phyloP scores from a whole-genome alignment of 1,140 invertebrate genomes.

The Brachionus rotundiformis region DNA sequence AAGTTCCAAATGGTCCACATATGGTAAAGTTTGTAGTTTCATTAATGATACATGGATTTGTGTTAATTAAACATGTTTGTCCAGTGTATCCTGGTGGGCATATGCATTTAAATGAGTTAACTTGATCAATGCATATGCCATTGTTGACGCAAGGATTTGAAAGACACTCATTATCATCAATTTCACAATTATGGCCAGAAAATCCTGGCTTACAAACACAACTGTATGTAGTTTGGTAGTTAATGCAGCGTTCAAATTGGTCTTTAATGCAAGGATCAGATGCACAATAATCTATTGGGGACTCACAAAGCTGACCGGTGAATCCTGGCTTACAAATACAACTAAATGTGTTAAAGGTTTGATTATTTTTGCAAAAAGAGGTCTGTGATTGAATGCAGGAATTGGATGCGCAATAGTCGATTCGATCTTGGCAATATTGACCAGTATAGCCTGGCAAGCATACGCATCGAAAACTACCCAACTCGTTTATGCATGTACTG shows the following conservation, averaged over 20 bases:
- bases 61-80: slow-evolving; percentile 44
- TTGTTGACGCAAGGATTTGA: slow-evolving; percentile 79
- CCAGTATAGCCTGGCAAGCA: slow-evolving; percentile 51
- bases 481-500: slow-evolving; percentile 59
- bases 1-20: slow-evolving; percentile 24
- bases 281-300: slow-evolving; percentile 53
- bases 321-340: slow-evolving; percentile 53
- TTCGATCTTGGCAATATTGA: slow-evolving; percentile 78
- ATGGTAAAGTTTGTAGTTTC: neutral
- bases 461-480: slow-evolving; percentile 55
- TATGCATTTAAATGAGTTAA: slow-evolving; percentile 55
- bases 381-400: slow-evolving; percentile 70
- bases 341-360: slow-evolving; percentile 3
- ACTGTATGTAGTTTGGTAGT: slow-evolving; percentile 74
- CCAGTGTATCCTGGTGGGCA: slow-evolving; percentile 57
- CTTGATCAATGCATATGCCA: slow-evolving; percentile 75
- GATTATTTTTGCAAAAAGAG: neutral
- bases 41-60: slow-evolving; percentile 13
- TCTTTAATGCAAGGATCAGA: slow-evolving; percentile 66
- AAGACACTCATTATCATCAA: slow-evolving; percentile 76
- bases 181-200: slow-evolving; percentile 57
- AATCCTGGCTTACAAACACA: slow-evolving; percentile 52
- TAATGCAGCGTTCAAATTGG: slow-evolving; percentile 74
- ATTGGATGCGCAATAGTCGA: slow-evolving; percentile 69
- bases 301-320: slow-evolving; percentile 55